Evolutionary conservation across 1,140 invertebrate species (phyloP), one percentile per base, ranked within the genome.

Genomic region (Hermatobates lingyangjiaoensis): DNA sequence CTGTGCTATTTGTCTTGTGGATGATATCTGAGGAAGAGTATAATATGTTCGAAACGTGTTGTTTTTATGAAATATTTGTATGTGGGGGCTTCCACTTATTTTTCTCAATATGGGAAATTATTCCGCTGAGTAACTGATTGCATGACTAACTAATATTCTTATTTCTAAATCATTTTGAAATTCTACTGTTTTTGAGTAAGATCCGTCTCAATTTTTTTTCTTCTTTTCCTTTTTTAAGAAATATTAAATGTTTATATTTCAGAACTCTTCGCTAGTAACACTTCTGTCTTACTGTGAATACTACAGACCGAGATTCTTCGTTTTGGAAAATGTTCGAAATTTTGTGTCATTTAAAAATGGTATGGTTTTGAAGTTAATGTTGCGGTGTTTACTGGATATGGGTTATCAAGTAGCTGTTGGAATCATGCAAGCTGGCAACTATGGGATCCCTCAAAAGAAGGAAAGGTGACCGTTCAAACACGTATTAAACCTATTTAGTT

Each of bases 361-460:
- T 42, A 81, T 88, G 76, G 81, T 91, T 23, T 63, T 92, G 38
- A 90, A 90, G 67, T 62, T 89, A 46, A 81, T 85, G 0, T 62
- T 91, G 24, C 66, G 81, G 2, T 83, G 84, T 57, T 66, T 91
- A 2, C 58, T 88, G 14, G 71, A 77, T 28, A 88, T 92, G 80
- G 87, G 86, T 1, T 92, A 92, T 63, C 86, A 91, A 63, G 87
- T 84, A 57, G 81, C 83, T 0, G 87, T 89, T 68, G 86, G 83
- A 2, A 72, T 91, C 18, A 62, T 91, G 1, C 87, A 92, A 71
- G 87, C 86, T 15, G 87, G 87, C 3, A 79, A 81, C 63, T 91
- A 84, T 63, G 88, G 88, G 1, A 74, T 91, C 1, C 81, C 87
- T 12, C 87, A 90, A 64, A 87, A 83, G 0, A 68, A 87, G 48